Evolutionary conservation across 2,113 vertebrate species (phyloP).

Genomic region (Mirza zaza): DNA sequence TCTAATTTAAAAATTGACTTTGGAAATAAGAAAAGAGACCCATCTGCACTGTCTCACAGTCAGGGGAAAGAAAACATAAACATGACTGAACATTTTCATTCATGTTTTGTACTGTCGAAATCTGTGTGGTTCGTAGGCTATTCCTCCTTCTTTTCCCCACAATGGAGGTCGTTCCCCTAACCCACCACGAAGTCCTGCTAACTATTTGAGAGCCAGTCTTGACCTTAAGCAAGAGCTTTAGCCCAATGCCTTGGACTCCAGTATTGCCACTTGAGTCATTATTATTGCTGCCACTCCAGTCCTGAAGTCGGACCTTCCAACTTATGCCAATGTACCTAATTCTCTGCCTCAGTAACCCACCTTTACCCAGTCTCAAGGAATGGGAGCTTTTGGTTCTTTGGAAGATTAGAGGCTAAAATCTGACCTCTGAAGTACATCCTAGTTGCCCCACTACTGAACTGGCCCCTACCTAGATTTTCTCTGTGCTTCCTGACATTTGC

Average conservation of each 20-base stretch:
- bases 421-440: neutral
- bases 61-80: neutral
- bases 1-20: neutral
- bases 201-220: neutral
- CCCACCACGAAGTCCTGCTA: neutral
- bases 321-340: rapidly evolving
- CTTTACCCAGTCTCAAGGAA: neutral
- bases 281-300: neutral
- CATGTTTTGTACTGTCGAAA: neutral
- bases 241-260: too few relatives aligned
- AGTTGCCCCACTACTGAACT: neutral
- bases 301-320: neutral
- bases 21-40: neutral
- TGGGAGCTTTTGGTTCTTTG: neutral
- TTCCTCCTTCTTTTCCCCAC: rapidly evolving
- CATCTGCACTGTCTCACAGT: neutral
- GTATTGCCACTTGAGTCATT: neutral
- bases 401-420: neutral
- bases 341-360: neutral
- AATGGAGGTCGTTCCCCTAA: neutral
- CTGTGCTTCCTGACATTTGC: neutral
- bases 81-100: neutral
- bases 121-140: neutral
- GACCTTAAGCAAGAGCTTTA: neutral
- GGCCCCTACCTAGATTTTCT: neutral